Evolutionary conservation across 2,888 invertebrate species (phyloP), one percentile per base, ranked within the genome.

Genomic region (Eristalis tenax): DNA sequence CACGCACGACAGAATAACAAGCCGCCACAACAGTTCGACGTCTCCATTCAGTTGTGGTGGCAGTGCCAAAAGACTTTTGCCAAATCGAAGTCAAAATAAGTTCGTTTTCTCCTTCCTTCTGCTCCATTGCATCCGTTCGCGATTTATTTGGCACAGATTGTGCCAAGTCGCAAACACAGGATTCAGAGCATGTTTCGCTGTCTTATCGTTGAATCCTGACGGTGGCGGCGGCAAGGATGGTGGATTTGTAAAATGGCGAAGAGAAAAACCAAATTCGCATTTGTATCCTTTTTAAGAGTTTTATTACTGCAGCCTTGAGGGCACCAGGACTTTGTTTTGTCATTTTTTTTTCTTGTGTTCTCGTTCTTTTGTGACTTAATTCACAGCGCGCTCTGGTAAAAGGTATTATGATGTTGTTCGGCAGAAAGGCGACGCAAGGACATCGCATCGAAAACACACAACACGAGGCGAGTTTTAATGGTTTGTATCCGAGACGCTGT

Each of bases 281-380:
- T 73, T 63, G 63, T 73, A 73, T 73, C 73, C 73, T 64, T 73
- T 50, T 50, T 50, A 50, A 43, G 63, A 64, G 73, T 73, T 74
- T 71, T 74, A 74, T 64, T 64, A 64, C 74, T 8, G 35, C 74
- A 74, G 64, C 74, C 74, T 74, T 74, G 50, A 56, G 74, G 74
- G 64, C 74, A 74, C 64, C 74, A 74, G 50, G 50, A 50, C 18
- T 50, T 50, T 43, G 4, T 15, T 15, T 0, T 43, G 5, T 43
- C 2, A 4, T 40, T 43, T 50, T n/a, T 5, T 50, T n/a, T 5
- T n/a, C 18, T 8, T 50, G n/a, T n/a, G 5, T 50, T 13, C 40
- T n/a, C 13, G 15, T 59, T 5, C 13, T 59, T 13, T 59, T 59
- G 59, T 23, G 26, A 26, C 59, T 59, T 26, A 11, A 59, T 59